Conservation (phyloP, 2,888 invertebrate genomes). For the Ophion obscuratus region DNA sequence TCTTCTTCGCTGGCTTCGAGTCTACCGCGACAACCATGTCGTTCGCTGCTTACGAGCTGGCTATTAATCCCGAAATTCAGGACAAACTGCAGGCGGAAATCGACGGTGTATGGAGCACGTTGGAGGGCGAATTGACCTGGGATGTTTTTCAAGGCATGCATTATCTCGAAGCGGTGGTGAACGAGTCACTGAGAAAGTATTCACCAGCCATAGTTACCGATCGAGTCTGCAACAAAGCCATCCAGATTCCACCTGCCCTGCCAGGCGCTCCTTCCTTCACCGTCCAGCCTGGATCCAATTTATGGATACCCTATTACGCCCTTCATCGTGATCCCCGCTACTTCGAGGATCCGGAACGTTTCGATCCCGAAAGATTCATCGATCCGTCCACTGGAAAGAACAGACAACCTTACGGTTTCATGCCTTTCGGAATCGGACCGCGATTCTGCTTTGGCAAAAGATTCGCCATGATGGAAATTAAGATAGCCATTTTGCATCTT, state of each 20-base stretch:
- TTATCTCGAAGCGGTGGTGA: conserved; percentile 79
- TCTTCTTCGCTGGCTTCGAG: conserved; percentile 75
- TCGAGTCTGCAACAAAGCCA: conserved; percentile 85
- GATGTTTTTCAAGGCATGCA: conserved; percentile 74
- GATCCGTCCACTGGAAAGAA: conserved; percentile 81
- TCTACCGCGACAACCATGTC: conserved; percentile 69
- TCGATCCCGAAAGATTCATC: conserved; percentile 84
- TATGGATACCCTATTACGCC: conserved; percentile 81
- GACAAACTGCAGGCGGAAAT: conserved; percentile 71
- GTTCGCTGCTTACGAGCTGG: conserved; percentile 71
- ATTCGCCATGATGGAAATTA: conserved; percentile 71
- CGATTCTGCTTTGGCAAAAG: conserved; percentile 81
- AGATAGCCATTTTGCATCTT: conserved; percentile 73
- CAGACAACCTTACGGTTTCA: conserved; percentile 74
- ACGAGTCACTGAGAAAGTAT: conserved; percentile 74
- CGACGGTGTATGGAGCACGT: conserved; percentile 63
- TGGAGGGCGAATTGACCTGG: conserved; percentile 70
- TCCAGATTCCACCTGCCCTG: conserved; percentile 82
- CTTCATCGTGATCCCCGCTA: conserved; percentile 84
- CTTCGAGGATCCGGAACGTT: conserved; percentile 84
- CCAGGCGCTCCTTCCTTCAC: conserved; percentile 69
- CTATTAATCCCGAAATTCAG: conserved; percentile 69
- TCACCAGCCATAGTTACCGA: conserved; percentile 84
- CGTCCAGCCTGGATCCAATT: conserved; percentile 75
- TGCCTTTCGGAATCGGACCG: conserved; percentile 82